These are phyloP conservation scores for Chloroclystis v-ata DNA, from an alignment of 2,888 invertebrate genomes.

Conservation along the genomic window DNA sequence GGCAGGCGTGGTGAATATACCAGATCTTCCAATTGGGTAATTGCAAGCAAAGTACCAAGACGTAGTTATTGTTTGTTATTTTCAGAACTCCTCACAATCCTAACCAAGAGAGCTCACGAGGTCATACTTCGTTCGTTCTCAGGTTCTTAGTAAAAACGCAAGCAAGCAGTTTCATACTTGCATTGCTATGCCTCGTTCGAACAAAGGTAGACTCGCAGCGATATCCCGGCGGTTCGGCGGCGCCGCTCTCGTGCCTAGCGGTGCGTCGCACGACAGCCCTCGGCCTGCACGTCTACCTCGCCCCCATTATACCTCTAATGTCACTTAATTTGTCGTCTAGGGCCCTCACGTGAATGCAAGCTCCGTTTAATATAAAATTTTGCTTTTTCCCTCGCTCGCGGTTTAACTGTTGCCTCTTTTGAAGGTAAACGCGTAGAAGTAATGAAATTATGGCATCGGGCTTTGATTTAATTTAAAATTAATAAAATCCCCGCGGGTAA, in stretches of 20 bases:
- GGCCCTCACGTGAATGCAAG: slow-evolving; percentile 72
- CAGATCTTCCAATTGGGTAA: too few species aligned
- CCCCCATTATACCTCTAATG: slow-evolving; percentile 72
- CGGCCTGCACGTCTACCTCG: slow-evolving; percentile 64
- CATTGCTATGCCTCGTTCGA: slow-evolving; percentile 11
- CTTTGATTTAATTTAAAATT: slow-evolving; percentile 39
- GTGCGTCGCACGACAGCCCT: slow-evolving; percentile 60
- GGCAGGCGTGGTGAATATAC: too few species aligned
- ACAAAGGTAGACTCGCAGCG: slow-evolving; percentile 14
- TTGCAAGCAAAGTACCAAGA: too few species aligned
- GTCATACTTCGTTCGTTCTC: not conserved
- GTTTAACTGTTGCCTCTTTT: slow-evolving; percentile 72
- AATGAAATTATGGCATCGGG: slow-evolving; percentile 65
- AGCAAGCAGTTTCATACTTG: slow-evolving; percentile 7
- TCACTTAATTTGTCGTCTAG: slow-evolving; percentile 77
- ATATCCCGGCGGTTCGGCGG: slow-evolving; percentile 24
- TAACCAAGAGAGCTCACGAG: too few species aligned
- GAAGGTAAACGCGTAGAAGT: slow-evolving; percentile 70
- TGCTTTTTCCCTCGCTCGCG: slow-evolving; percentile 59
- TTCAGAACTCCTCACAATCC: too few species aligned
- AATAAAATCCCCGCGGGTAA: slow-evolving; percentile 3
- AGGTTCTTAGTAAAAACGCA: not conserved
- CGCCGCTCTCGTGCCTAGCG: slow-evolving; percentile 50
- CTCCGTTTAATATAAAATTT: slow-evolving; percentile 74
- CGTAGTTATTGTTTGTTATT: too few species aligned